phyloP scores from a whole-genome alignment of 2,113 vertebrate genomes.

The Lynx canadensis region DNA sequence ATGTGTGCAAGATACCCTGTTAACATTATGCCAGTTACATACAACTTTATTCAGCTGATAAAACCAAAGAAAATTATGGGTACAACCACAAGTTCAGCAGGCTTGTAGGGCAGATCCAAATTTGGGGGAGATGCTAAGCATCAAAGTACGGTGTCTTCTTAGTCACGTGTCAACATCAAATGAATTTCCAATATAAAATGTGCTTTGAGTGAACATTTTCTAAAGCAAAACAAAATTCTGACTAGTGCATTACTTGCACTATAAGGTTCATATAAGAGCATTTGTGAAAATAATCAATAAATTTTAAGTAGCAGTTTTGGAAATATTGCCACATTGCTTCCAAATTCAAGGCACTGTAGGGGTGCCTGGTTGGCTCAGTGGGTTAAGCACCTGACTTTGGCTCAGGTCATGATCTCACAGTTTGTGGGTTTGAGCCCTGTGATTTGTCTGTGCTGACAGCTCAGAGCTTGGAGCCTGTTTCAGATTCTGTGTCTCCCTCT shows the following conservation, averaged over 20 bases:
- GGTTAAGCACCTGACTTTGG: too few species aligned
- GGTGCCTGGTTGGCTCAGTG: too few species aligned
- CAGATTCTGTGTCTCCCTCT: background rate
- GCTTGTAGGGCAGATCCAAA: background rate
- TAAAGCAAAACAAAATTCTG: background rate
- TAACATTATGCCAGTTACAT: background rate
- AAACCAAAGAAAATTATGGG: background rate
- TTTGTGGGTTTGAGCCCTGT: too few species aligned
- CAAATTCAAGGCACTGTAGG: too few species aligned
- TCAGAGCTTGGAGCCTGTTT: background rate
- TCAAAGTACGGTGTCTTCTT: background rate
- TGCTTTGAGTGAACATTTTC: background rate
- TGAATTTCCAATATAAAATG: slow-evolving; percentile 1
- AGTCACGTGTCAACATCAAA: background rate
- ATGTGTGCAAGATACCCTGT: background rate
- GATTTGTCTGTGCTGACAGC: too few species aligned
- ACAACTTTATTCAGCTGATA: background rate
- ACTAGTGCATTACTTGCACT: background rate
- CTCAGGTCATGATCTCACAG: too few species aligned
- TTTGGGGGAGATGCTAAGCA: background rate
- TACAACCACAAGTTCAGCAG: background rate
- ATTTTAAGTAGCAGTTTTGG: background rate
- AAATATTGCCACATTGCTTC: too few species aligned
- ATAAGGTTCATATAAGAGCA: background rate
- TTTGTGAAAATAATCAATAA: background rate